Percentiles rank a stretch among this genome's conserved stretches.
Evolutionary conservation across 2,888 invertebrate species (phyloP).

Genomic region (Drosophila rellima): DNA sequence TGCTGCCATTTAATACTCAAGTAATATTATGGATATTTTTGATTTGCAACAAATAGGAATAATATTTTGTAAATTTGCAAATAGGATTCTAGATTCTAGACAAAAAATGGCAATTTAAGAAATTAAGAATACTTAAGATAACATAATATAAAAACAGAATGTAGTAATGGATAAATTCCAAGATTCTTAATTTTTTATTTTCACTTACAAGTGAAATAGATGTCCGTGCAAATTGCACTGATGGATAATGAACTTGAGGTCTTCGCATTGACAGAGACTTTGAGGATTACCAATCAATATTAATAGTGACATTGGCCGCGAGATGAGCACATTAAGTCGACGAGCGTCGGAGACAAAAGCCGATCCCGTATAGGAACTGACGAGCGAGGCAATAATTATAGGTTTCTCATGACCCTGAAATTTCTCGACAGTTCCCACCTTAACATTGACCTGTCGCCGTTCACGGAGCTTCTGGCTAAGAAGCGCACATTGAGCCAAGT

Average conservation of each 20-base stretch:
- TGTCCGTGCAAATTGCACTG: background rate
- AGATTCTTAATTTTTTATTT: too few relatives aligned
- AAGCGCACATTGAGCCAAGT: constrained; percentile 79
- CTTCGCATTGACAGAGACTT: background rate
- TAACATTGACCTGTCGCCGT: constrained; percentile 84
- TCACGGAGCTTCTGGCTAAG: constrained; percentile 31
- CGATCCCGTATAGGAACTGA: background rate
- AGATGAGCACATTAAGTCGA: background rate
- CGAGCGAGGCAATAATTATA: background rate
- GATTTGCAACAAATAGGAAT: background rate
- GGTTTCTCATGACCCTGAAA: constrained; percentile 3
- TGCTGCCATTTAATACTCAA: background rate
- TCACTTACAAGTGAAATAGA: background rate
- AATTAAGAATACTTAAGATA: background rate
- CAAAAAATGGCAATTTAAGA: background rate
- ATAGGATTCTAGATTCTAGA: background rate
- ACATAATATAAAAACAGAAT: background rate
- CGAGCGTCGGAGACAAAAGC: background rate
- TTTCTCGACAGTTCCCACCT: constrained; percentile 89
- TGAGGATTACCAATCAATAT: background rate
- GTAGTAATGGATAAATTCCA: background rate
- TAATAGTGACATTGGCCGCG: background rate
- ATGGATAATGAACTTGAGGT: constrained; percentile 1
- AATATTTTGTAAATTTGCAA: background rate
- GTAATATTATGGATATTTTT: background rate